Base-by-base conservation (phyloP, 2,113 vertebrate genomes). In the Myotis brandtii region DNA sequence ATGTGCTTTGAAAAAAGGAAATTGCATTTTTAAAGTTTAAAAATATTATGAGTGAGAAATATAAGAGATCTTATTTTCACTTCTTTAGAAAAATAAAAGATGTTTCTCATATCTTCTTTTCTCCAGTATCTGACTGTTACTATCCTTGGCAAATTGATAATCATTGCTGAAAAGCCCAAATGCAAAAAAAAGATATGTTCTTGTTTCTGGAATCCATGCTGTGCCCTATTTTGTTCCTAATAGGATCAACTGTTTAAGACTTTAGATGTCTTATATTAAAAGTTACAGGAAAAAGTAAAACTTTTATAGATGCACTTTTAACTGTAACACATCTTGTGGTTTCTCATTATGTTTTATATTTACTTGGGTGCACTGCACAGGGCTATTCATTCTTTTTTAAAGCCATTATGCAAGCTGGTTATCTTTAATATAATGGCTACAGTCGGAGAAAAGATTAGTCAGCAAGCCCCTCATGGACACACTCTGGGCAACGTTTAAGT, bases 11-110 rank as follows among this genome's bases (percentile, higher is more conserved):
- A 98, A 93, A 95, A 95, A 89, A 97, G 91, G 96, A 92, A 97
- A 98, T 97, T 98, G 96, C 97, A 95, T 98, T 98, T 98, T 98
- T 98, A 93, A 98, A 98, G 95, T 97, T 98, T 98, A 97, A 98
- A 98, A 98, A 98, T 98, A 97, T 98, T 98, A 98, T 52, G 93
- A 98, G 98, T 96, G 95, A 98, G 16, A 97, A 98, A 95, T 98
- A 98, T 95, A 97, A 97, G 83, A 97, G 96, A 95, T 89, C 85
- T 98, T 98, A 98, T 98, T 99, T 98, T 98, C 97, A 98, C 96
- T 96, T 97, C 95, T 97, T 98, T 98, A 97, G 93, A 94, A 97
- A 97, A 98, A 97, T 90, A 98, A 98, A 98, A 97, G 93, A 98
- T 97, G 97, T 97, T 98, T 97, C 94, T 98, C 97, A 97, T 97